Conservation (phyloP, 2,888 invertebrate species). For the Pyrrhosoma nymphula region DNA sequence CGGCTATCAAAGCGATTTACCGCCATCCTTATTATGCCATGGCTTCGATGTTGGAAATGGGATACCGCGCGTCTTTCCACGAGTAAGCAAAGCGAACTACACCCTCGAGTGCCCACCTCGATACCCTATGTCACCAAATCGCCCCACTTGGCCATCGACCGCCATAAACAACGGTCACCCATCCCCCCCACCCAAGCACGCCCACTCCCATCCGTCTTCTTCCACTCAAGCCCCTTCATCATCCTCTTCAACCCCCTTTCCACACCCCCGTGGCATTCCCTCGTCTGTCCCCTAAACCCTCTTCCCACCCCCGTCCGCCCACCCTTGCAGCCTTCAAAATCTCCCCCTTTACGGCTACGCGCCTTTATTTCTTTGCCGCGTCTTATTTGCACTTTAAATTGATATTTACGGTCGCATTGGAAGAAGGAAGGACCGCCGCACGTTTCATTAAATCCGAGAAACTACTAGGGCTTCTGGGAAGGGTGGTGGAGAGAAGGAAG, state of each 20-base stretch:
- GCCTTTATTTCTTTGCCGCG: constrained; percentile 29
- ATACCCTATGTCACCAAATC: constrained; percentile 25
- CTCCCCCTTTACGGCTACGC: background rate
- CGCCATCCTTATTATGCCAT: too few species aligned
- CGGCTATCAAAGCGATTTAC: too few species aligned
- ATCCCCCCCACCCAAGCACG: background rate
- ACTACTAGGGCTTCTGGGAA: background rate
- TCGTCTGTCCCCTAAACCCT: background rate
- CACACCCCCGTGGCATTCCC: background rate
- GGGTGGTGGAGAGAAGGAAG: too few species aligned
- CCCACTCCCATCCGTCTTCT: background rate
- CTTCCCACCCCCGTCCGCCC: background rate
- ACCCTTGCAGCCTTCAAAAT: background rate
- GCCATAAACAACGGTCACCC: constrained; percentile 26
- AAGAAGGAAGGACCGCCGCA: constrained; percentile 11
- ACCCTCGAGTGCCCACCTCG: background rate
- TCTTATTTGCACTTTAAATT: constrained; percentile 36
- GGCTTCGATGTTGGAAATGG: too few species aligned
- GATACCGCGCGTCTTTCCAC: too few species aligned
- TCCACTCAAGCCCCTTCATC: background rate
- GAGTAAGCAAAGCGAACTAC: background rate
- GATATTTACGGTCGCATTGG: constrained; percentile 6
- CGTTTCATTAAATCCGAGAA: constrained; percentile 25
- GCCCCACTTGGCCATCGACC: constrained; percentile 45
- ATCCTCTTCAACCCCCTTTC: background rate